phyloP scores from a whole-genome alignment of 2,113 vertebrate genomes.

The Rhynchomys soricoides region DNA sequence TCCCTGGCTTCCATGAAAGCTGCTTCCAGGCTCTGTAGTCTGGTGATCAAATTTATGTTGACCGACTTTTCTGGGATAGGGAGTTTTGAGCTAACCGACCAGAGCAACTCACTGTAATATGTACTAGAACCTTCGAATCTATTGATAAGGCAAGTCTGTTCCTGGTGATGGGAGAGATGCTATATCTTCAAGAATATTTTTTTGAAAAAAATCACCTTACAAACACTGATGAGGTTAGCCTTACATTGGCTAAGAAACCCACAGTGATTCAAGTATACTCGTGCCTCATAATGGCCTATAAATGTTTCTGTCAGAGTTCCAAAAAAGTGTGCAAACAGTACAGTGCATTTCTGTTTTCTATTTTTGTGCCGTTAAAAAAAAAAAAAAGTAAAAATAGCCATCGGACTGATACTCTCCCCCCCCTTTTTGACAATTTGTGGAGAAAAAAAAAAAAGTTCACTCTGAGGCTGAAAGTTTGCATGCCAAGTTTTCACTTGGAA shows the following conservation, averaged over 20 bases:
- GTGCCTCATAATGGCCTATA: slow-evolving; percentile 61
- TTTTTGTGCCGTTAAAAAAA: slow-evolving; percentile 59
- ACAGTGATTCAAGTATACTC: slow-evolving; percentile 43
- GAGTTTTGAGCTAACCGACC: slow-evolving; percentile 70
- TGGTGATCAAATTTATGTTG: slow-evolving; percentile 77
- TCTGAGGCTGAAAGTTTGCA: slow-evolving; percentile 74
- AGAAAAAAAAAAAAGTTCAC: slow-evolving; percentile 62
- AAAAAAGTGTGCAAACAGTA: slow-evolving; percentile 68
- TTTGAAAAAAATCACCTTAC: slow-evolving; percentile 49
- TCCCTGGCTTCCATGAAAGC: slow-evolving; percentile 58
- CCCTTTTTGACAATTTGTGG: slow-evolving; percentile 76
- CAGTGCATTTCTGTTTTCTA: slow-evolving; percentile 69
- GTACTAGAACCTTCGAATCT: slow-evolving; percentile 13
- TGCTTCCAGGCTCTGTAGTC: slow-evolving; percentile 70
- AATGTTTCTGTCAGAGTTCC: slow-evolving; percentile 73
- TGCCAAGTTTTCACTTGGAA: slow-evolving; percentile 83
- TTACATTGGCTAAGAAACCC: slow-evolving; percentile 69
- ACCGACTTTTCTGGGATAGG: slow-evolving; percentile 68
- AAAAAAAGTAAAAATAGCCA: slow-evolving; percentile 74
- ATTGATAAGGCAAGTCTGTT: slow-evolving; percentile 27
- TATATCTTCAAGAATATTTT: background rate
- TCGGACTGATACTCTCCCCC: slow-evolving; percentile 25
- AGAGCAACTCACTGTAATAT: slow-evolving; percentile 46
- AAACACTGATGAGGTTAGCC: slow-evolving; percentile 50
- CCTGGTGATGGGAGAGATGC: slow-evolving; percentile 31